These are phyloP conservation scores for Meganola albula DNA, from an alignment of 2,888 invertebrate species.

Conservation along the genomic window DNA sequence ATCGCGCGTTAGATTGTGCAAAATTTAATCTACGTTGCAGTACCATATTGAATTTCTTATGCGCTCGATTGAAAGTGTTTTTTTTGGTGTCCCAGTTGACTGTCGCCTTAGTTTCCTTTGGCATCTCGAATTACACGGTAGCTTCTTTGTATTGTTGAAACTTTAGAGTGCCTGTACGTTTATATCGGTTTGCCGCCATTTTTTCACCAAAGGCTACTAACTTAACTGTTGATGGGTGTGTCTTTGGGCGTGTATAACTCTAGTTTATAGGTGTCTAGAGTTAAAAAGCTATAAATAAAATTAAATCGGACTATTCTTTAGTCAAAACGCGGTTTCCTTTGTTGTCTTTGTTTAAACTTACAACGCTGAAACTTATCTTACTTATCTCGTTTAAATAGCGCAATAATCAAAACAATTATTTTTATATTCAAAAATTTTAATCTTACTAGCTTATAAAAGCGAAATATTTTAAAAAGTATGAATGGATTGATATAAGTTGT, in stretches of 20 bases:
- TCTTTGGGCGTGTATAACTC: slow-evolving; percentile 52
- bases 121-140: slow-evolving; percentile 70
- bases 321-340: slow-evolving; percentile 16
- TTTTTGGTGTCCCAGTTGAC: slow-evolving; percentile 59
- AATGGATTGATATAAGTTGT: no score
- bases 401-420: no score
- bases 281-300: slow-evolving; percentile 30
- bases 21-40: slow-evolving; percentile 70
- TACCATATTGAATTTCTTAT: slow-evolving; percentile 70
- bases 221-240: slow-evolving; percentile 55
- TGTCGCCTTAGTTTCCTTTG: slow-evolving; percentile 70
- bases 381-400: no score
- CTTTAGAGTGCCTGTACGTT: slow-evolving; percentile 48
- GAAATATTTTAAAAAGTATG: no score
- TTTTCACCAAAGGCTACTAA: slow-evolving; percentile 36
- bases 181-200: slow-evolving; percentile 54
- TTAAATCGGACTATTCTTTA: slow-evolving; percentile 26
- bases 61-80: slow-evolving; percentile 66
- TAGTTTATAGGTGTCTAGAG: slow-evolving; percentile 41
- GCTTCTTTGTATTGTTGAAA: slow-evolving; percentile 62
- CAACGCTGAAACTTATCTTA: no score
- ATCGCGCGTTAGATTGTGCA: slow-evolving; percentile 65
- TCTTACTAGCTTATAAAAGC: no score
- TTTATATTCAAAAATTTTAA: no score
- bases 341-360: slow-evolving; percentile 14